Evolutionary conservation across 2,888 invertebrate genomes (phyloP), one percentile per base, ranked within the genome.

Genomic region (Habrosyne pyritoides): DNA sequence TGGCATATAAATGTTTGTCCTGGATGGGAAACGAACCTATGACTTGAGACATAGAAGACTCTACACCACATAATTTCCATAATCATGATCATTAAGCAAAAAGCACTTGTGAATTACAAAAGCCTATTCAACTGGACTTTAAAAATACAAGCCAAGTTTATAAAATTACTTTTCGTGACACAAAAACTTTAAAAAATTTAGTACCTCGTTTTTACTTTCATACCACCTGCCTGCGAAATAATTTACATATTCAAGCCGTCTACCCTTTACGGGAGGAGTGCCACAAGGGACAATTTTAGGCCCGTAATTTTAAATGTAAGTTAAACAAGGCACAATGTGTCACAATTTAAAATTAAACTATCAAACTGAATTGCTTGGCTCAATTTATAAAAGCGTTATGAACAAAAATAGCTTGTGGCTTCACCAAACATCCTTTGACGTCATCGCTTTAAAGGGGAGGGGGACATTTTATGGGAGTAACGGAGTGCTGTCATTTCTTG

Each of bases 361-460:
- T 6, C 36, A 36, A 57, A 61, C 56, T 54, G 51, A 57, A 65
- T 71, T 61, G 65, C 66, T 71, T 57, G 61, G 57, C 60, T 61
- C 57, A 69, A 71, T 75, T 72, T 72, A 66, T 60, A 60, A 52
- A 59, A 64, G 56, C 57, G 64, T 57, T 56, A 49, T 52, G 57
- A 61, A 73, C 74, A 76, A 73, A 81, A 78, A 83, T 81, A 81
- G 72, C 66, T 55, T 28, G 62, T 53, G 61, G 63, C 64, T 68
- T 68, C 67, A 66, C 58, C 67, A 77, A 80, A 80, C 79, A 81
- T 79, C 76, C 77, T 75, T 76, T 81, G 81, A 81, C 84, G 84
- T 83, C 83, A 82, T 50, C 26, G 52, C 56, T 53, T 63, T n/a
- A n/a, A n/a, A n/a, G n/a, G 61, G 64, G 64, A 66, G 47, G 47